These are phyloP conservation scores for Equus quagga DNA, from an alignment of 2,113 vertebrate species.

Conservation along the genomic window DNA sequence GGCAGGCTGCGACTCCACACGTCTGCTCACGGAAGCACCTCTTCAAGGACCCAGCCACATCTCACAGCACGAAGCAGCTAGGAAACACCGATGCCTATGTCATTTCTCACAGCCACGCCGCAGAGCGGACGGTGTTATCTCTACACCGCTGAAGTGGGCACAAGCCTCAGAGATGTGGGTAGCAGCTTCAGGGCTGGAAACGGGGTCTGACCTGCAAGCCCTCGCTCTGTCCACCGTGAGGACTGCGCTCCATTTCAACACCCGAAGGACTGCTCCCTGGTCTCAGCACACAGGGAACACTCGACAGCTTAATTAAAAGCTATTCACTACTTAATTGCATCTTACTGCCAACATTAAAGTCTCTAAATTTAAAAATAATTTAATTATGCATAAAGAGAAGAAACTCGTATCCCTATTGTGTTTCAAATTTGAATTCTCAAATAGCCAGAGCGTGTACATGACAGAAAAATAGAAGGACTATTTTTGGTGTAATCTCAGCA, in stretches of 20 bases:
- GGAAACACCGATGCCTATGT: neutral
- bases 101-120: neutral
- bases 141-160: neutral
- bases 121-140: neutral
- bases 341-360: neutral
- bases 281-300: neutral
- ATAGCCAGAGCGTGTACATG: neutral
- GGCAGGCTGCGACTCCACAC: neutral
- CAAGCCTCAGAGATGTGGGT: neutral
- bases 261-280: neutral
- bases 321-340: neutral
- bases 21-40: neutral
- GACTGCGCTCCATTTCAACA: constrained; percentile 38
- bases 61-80: neutral
- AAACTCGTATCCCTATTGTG: neutral
- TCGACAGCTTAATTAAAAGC: neutral
- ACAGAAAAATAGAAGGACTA: neutral
- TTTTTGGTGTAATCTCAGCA: neutral
- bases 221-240: neutral
- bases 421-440: constrained; percentile 38
- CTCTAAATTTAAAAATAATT: constrained; percentile 6
- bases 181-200: neutral
- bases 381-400: constrained; percentile 21
- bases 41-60: neutral
- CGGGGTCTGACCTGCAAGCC: neutral